Base-by-base conservation (phyloP, 2,888 invertebrate genomes). In the Microchrysa polita region DNA sequence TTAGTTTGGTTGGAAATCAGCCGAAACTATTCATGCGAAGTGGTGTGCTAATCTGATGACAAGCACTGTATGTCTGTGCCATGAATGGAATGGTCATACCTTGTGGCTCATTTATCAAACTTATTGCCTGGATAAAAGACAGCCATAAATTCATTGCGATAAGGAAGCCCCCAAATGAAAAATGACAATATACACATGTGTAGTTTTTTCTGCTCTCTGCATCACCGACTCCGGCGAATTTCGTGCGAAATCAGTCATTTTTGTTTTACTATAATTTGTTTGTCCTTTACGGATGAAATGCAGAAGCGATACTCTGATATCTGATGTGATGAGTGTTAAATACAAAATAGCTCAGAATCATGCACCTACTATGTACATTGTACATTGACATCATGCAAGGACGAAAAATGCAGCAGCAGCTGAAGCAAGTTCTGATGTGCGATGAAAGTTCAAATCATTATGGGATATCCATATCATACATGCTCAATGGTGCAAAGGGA, bases 91-190 rank as follows among this genome's bases (percentile, higher is more conserved):
- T 65, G 65, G 27, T 48, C 44, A 65, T 48, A 65, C 65, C 65
- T 44, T 48, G 44, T 42, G 44, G 65, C 65, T 48, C 65, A 65
- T 65, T 65, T 48, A 65, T 65, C 65, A 65, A 65, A 44, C 48
- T 65, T 65, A 65, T 65, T 65, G 65, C 65, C 18, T 22, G 65
- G 34, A 34, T 65, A 65, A 65, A 44, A 65, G 65, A 65, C 65
- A 44, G 65, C 65, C 65, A 65, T 65, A 65, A 65, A 65, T 65
- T 65, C 44, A 65, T 65, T 65, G 65, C 65, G 65, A 65, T 65
- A 65, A 65, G 65, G 65, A 65, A 65, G 34, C 34, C 65, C n/a
- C 27, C 48, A 65, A 65, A 65, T 65, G 65, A 65, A 65, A 65
- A 65, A 65, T 65, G 65, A 65, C 65, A 44, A 18, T 22, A n/a